phyloP scores from a whole-genome alignment of 1,140 invertebrate genomes.

The Mizuhopecten yessoensis region DNA sequence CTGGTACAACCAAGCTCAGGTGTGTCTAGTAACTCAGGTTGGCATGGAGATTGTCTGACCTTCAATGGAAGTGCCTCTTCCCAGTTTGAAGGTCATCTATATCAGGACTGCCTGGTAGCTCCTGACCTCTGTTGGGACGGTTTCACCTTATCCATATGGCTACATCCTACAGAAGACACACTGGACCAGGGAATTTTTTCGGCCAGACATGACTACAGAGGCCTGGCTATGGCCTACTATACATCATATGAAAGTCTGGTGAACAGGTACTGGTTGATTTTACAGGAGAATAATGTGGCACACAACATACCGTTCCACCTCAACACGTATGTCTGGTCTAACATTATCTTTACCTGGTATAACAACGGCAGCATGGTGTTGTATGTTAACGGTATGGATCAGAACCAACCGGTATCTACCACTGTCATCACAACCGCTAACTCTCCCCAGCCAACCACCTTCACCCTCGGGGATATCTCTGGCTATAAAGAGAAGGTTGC shows the following conservation, averaged over 20 bases:
- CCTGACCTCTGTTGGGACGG: slow-evolving; percentile 53
- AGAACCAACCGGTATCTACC: neutral
- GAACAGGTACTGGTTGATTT: slow-evolving; percentile 46
- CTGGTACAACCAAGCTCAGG: neutral
- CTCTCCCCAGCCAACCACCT: neutral
- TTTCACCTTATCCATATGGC: slow-evolving; percentile 55
- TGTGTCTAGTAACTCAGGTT: neutral
- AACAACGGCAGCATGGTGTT: slow-evolving; percentile 22
- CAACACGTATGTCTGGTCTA: slow-evolving; percentile 48
- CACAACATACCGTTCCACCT: slow-evolving; percentile 47
- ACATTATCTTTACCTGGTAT: slow-evolving; percentile 54
- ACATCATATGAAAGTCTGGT: neutral
- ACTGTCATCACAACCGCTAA: neutral
- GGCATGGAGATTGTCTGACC: slow-evolving; percentile 52
- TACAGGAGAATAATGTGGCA: slow-evolving; percentile 48
- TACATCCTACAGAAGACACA: slow-evolving; percentile 17
- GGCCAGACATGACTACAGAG: slow-evolving; percentile 41
- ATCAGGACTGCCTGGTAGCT: slow-evolving; percentile 59
- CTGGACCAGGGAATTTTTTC: slow-evolving; percentile 4
- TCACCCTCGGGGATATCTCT: neutral
- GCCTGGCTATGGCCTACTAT: slow-evolving; percentile 45
- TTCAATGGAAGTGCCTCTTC: neutral
- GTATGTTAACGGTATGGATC: slow-evolving; percentile 49
- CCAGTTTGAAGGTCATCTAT: slow-evolving; percentile 51
- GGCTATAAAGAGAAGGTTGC: neutral